Percentiles rank a stretch among this genome's conserved stretches.
These are phyloP conservation scores for Prostheceraeus crozeri DNA, from an alignment of 2,888 invertebrate genomes.

Conservation along the genomic window DNA sequence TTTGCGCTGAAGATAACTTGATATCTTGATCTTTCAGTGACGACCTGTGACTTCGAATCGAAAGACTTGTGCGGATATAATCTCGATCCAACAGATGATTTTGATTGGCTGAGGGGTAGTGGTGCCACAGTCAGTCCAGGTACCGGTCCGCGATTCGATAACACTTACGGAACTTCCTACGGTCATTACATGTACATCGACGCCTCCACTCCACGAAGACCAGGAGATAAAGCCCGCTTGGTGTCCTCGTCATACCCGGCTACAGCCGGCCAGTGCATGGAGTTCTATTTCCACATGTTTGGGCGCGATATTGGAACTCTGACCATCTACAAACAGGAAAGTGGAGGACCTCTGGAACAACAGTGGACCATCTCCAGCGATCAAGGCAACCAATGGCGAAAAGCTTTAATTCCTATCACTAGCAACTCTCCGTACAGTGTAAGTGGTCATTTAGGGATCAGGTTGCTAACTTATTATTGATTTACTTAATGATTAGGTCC, in stretches of 20 bases:
- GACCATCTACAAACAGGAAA: slow-evolving; percentile 13
- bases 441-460: too few species aligned
- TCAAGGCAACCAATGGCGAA: slow-evolving; percentile 47
- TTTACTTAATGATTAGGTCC: too few species aligned
- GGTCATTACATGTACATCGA: slow-evolving; percentile 38
- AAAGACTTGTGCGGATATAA: slow-evolving; percentile 46
- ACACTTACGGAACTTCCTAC: slow-evolving; percentile 43
- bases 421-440: slow-evolving; percentile 45
- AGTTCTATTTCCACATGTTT: slow-evolving; percentile 41
- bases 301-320: slow-evolving; percentile 38
- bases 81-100: neutral
- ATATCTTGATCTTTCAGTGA: too few species aligned
- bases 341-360: neutral
- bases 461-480: too few species aligned
- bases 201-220: slow-evolving; percentile 13
- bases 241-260: neutral
- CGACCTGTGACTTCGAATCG: slow-evolving; percentile 47
- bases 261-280: slow-evolving; percentile 33
- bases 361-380: slow-evolving; percentile 42
- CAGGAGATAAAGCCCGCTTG: neutral
- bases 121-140: slow-evolving; percentile 45
- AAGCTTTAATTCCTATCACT: too few species aligned
- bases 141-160: slow-evolving; percentile 48
- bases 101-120: slow-evolving; percentile 23
- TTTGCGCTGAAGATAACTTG: too few species aligned